Percentiles rank a stretch among this genome's conserved stretches.
These are phyloP conservation scores for Tridacna crocea DNA, from an alignment of 2,888 invertebrate species.

Conservation along the genomic window DNA sequence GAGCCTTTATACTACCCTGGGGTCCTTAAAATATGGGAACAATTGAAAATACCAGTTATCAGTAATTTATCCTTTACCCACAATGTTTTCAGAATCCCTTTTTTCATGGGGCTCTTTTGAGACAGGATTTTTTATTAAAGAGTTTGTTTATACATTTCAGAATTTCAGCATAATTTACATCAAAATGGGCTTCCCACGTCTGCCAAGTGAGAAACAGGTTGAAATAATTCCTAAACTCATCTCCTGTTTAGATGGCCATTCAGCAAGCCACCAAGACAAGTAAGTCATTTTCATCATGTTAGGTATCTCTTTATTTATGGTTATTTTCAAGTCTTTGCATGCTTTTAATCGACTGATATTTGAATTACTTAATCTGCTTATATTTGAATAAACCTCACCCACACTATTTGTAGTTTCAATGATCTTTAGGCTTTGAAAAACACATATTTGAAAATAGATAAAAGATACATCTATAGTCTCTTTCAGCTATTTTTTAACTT, in stretches of 20 bases:
- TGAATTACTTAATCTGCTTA: background rate
- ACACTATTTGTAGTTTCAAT: too few relatives aligned
- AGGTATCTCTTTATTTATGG: too few relatives aligned
- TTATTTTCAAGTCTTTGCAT: too few relatives aligned
- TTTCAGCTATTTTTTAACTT: too few relatives aligned
- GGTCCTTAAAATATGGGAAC: too few relatives aligned
- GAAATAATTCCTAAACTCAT: conserved; percentile 90
- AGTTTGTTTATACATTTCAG: conserved; percentile 85
- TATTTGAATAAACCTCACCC: too few relatives aligned
- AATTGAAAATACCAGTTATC: background rate
- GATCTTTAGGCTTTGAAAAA: too few relatives aligned
- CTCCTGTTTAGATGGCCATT: conserved; percentile 92
- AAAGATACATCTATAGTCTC: too few relatives aligned
- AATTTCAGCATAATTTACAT: conserved; percentile 97
- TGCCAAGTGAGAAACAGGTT: conserved; percentile 90
- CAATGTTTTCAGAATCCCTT: background rate
- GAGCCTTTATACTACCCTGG: too few relatives aligned
- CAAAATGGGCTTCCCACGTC: conserved; percentile 94
- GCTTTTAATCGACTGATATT: background rate
- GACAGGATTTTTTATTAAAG: too few relatives aligned
- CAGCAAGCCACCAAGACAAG: conserved; percentile 93
- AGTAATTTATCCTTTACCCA: background rate
- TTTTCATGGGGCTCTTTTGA: too few relatives aligned
- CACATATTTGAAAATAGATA: too few relatives aligned
- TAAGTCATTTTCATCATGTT: conserved; percentile 83